These are phyloP conservation scores for Lepus europaeus DNA, from an alignment of 2,113 vertebrate genomes.

Conservation along the genomic window DNA sequence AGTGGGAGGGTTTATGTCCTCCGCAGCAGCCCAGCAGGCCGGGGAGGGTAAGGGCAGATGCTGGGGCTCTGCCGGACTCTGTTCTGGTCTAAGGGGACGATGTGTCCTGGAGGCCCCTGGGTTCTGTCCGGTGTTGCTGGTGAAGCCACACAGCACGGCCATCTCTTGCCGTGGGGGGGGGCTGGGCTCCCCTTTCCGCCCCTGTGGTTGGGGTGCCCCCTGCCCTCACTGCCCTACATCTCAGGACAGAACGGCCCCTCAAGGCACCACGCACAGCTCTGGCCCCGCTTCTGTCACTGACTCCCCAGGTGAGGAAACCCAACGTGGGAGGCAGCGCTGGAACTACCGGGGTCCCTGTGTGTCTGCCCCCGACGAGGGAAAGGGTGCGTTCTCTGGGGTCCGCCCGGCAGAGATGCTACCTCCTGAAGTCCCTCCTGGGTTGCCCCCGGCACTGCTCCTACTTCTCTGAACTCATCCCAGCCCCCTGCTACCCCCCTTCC, in stretches of 20 bases:
- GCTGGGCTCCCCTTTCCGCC: neutral
- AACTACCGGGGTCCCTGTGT: neutral
- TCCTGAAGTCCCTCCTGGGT: neutral
- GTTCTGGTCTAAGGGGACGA: no score
- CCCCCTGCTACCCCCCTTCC: neutral
- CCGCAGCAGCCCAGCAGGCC: no score
- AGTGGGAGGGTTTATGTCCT: neutral
- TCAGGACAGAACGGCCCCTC: no score
- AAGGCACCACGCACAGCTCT: no score
- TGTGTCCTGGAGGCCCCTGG: neutral
- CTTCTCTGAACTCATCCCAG: neutral
- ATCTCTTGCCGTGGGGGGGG: neutral
- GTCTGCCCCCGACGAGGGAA: neutral
- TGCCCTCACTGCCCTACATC: neutral
- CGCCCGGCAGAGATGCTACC: accelerated
- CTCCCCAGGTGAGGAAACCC: no score
- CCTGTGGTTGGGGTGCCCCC: neutral
- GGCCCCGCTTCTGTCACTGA: no score
- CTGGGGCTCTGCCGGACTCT: no score
- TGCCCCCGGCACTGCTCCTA: neutral
- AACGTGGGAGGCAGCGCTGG: no score
- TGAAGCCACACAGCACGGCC: neutral
- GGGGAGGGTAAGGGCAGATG: no score
- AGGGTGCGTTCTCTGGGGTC: neutral
- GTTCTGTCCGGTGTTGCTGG: neutral